Percentiles rank a stretch among this genome's conserved stretches.
Conservation (phyloP, 2,888 invertebrate genomes). For the Idaea dimidiata region DNA sequence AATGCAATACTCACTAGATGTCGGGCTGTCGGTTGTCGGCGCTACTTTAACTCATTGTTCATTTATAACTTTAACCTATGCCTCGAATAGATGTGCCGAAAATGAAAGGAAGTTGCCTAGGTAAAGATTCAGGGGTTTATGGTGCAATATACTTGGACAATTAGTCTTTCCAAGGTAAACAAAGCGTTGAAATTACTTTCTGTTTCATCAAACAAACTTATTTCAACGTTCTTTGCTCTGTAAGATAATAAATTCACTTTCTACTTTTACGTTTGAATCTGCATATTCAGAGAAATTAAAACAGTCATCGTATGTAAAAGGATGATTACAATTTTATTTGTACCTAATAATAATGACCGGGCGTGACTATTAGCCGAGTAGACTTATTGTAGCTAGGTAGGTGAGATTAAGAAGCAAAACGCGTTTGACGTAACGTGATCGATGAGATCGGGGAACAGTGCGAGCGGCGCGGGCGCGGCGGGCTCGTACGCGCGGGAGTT, state of each 20-base stretch:
- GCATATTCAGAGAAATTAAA: neutral
- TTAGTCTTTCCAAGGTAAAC: neutral
- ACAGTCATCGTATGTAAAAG: neutral
- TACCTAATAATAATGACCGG: neutral
- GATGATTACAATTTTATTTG: too few relatives aligned
- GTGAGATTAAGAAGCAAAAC: constrained; percentile 22
- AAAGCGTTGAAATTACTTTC: neutral
- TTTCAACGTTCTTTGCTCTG: neutral
- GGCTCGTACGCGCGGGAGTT: constrained; percentile 53
- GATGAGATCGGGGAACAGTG: constrained; percentile 39
- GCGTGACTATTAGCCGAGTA: neutral
- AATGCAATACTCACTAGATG: neutral
- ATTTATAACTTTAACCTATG: neutral
- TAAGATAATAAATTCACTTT: neutral
- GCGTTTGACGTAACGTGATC: constrained; percentile 25
- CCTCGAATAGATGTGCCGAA: neutral
- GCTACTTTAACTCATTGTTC: neutral
- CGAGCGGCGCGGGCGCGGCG: constrained; percentile 27
- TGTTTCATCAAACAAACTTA: neutral
- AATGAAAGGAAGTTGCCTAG: neutral
- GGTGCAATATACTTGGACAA: neutral
- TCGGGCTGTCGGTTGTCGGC: neutral
- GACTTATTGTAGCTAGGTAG: neutral
- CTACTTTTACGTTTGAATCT: neutral
- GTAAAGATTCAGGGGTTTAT: neutral